Evolutionary conservation across 2,888 invertebrate species (phyloP).

Genomic region (Leptopilina myrica): DNA sequence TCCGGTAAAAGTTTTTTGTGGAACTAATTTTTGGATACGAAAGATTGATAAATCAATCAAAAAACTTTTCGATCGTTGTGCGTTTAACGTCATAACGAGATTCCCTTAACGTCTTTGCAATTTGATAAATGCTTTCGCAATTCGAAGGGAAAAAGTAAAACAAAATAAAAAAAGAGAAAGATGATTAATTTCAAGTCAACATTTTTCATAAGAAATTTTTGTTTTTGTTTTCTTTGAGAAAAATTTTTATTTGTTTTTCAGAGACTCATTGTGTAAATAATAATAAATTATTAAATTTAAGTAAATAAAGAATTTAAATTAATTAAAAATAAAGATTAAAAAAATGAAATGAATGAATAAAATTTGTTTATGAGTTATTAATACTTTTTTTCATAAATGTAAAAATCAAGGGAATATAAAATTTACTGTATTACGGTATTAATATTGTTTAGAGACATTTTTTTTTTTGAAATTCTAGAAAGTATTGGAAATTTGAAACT

Average conservation of each 20-base stretch:
- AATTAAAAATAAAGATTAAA: too few species aligned
- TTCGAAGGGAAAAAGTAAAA: neutral
- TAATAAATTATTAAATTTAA: too few species aligned
- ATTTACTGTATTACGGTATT: too few species aligned
- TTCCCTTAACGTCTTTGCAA: neutral
- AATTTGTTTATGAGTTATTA: too few species aligned
- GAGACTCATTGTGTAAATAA: too few species aligned
- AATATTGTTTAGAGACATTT: too few species aligned
- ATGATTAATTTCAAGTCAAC: too few species aligned
- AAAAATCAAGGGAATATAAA: too few species aligned
- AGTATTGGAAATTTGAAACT: slow-evolving; percentile 17
- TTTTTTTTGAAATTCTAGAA: neutral
- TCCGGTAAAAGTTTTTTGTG: slow-evolving; percentile 1
- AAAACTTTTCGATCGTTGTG: slow-evolving; percentile 15
- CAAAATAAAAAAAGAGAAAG: neutral
- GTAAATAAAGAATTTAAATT: too few species aligned
- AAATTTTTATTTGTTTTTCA: neutral
- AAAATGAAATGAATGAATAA: too few species aligned
- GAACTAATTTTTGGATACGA: slow-evolving; percentile 1
- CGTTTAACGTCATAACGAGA: neutral
- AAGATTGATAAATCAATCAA: slow-evolving; percentile 15
- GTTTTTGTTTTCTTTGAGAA: neutral
- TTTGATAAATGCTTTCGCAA: slow-evolving; percentile 11
- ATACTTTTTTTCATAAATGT: too few species aligned
- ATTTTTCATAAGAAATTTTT: neutral